Evolutionary conservation across 2,797 vertebrate genomes (phyloP), one percentile per base, ranked within the genome.

Genomic region (Microctenopoma stevenorrisi): DNA sequence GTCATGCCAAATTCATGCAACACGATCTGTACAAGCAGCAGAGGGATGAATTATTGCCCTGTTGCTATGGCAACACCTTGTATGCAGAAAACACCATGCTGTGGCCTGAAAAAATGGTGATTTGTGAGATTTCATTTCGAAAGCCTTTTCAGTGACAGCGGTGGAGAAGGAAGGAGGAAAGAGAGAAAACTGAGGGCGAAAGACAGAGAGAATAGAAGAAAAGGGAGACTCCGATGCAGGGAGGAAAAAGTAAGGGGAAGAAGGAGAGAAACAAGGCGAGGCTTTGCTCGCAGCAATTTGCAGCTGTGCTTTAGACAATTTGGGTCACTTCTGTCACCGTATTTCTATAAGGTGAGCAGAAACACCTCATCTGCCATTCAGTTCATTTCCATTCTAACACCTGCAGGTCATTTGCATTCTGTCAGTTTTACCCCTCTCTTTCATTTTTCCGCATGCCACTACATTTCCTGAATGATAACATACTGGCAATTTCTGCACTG

Each of bases 11-110:
- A 91, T 87, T 85, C 88, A 89, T 85, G 76, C 82, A 88, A 87
- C 72, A 51, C 50, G 71, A 84, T 88, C 77, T 68, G 67, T 38
- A 70, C 54, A 3, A 86, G 82, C 84, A 91, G 84, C 81, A 55
- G 72, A 79, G 71, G 74, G 74, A 77, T 78, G 86, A 89, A 84
- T 84, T 88, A 91, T 88, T 79, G 72, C 84, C 63, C 74, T 68
- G 92, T 93, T 92, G 87, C 91, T 82, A 93, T 81, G 88, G 91
- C 82, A 91, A 93, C 91, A 68, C 84, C 66, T 72, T 38, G 57
- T 65, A 89, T 79, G 86, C 83, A 82, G 85, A 86, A 88, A 84
- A 84, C 71, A 79, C 72, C 74, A 76, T 63, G 78, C 67, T 15
- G 59, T 5, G 68, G 78, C 63, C 72, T 79, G 72, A 83, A 72